Evolutionary conservation across 2,113 vertebrate species (phyloP).

Genomic region (Eptesicus fuscus): DNA sequence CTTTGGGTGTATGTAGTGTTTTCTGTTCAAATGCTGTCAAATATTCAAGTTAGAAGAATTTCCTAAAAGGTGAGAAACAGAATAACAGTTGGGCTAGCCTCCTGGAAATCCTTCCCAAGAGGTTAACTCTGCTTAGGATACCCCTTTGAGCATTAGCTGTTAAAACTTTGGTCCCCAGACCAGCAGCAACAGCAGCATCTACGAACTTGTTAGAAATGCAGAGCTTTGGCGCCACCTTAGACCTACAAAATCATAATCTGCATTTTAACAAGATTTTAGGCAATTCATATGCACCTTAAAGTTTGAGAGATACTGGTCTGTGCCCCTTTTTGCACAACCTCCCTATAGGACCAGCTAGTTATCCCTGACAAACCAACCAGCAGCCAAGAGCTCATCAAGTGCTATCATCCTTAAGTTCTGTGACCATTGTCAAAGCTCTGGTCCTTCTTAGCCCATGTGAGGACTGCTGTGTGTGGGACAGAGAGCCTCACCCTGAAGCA

Average conservation of each 20-base stretch:
- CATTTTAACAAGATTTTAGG: background rate
- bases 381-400: background rate
- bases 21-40: constrained; percentile 21
- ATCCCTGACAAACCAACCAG: background rate
- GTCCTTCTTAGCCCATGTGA: background rate
- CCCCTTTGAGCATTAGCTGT: background rate
- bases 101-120: background rate
- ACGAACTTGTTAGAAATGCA: background rate
- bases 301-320: background rate
- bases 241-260: background rate
- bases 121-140: background rate
- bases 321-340: background rate
- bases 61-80: background rate
- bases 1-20: background rate
- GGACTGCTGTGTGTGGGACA: background rate
- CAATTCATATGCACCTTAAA: background rate
- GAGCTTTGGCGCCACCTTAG: background rate
- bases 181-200: background rate
- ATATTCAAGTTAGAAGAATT: constrained; percentile 1
- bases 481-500: background rate
- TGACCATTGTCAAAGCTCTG: background rate
- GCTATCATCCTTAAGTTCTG: background rate
- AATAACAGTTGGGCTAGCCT: background rate
- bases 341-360: background rate
- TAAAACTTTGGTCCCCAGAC: background rate